These are phyloP conservation scores for Neolamprologus falcicula DNA, from an alignment of 2,113 vertebrate genomes.

Conservation along the genomic window DNA sequence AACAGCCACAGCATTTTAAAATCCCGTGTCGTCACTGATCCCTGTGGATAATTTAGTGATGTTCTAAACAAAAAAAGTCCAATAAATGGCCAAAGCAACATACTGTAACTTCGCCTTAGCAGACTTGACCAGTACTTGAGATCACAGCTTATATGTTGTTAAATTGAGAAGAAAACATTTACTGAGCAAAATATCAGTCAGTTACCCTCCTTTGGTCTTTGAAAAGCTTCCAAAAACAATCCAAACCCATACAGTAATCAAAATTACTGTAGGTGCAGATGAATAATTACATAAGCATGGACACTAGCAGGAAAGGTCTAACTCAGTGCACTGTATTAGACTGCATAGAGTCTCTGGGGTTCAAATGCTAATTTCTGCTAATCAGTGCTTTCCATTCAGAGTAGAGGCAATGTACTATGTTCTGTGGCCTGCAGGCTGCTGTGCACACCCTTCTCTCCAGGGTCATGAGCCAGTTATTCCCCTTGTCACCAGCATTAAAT, in stretches of 20 bases:
- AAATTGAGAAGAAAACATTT: background rate
- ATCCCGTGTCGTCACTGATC: background rate
- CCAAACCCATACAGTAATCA: background rate
- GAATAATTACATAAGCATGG: constrained; percentile 17
- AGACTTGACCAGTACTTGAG: background rate
- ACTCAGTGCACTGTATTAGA: background rate
- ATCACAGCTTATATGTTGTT: background rate
- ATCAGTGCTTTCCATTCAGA: background rate
- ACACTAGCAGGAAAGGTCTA: background rate
- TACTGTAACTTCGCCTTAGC: background rate
- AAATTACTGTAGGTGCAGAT: background rate
- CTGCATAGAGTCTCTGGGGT: background rate
- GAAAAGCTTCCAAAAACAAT: background rate
- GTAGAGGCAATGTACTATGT: background rate
- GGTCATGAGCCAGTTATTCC: background rate
- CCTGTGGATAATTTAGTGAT: background rate
- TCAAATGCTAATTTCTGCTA: background rate
- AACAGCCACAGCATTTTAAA: background rate
- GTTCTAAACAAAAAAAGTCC: background rate
- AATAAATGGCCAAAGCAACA: background rate
- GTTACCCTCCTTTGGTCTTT: background rate
- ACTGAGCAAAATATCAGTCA: background rate
- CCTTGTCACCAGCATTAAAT: background rate
- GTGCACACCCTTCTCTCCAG: background rate
- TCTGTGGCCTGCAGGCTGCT: background rate